phyloP scores from a whole-genome alignment of 2,113 vertebrate species.

The Columba janthina region DNA sequence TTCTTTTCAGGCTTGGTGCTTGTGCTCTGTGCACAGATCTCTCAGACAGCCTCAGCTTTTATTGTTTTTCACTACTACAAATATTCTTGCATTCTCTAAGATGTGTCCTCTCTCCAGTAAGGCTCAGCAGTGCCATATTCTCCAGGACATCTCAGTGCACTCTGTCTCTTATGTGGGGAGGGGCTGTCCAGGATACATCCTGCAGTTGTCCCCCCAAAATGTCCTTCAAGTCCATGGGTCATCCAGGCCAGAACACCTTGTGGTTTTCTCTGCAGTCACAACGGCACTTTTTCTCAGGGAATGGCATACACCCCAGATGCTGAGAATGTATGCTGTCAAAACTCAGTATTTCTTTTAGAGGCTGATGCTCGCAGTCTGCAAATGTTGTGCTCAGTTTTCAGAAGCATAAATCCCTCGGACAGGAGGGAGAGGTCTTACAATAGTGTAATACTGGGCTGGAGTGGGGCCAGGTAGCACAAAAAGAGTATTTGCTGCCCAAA shows the following conservation, averaged over 20 bases:
- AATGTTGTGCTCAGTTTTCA: not conserved
- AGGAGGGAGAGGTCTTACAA: not conserved
- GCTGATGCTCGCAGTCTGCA: not conserved
- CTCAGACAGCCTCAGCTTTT: not conserved
- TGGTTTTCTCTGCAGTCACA: not conserved
- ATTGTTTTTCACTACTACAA: not conserved
- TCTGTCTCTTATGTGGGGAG: not conserved
- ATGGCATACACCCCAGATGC: not conserved
- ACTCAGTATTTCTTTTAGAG: not conserved
- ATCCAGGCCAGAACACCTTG: not conserved
- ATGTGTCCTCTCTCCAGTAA: not conserved
- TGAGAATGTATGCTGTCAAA: not conserved
- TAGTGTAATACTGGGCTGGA: not conserved
- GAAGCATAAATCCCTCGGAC: not conserved
- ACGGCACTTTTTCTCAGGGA: not conserved
- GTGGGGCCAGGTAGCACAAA: not conserved
- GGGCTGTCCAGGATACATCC: not conserved
- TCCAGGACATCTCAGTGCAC: not conserved
- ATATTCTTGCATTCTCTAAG: not conserved
- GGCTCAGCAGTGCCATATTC: not conserved
- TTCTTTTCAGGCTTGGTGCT: not conserved
- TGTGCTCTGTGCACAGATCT: not conserved
- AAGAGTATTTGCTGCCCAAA: not conserved
- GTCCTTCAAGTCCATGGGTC: rapidly evolving
- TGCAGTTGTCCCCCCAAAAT: rapidly evolving